phyloP scores from a whole-genome alignment of 2,888 invertebrate species.

The Operophtera brumata region DNA sequence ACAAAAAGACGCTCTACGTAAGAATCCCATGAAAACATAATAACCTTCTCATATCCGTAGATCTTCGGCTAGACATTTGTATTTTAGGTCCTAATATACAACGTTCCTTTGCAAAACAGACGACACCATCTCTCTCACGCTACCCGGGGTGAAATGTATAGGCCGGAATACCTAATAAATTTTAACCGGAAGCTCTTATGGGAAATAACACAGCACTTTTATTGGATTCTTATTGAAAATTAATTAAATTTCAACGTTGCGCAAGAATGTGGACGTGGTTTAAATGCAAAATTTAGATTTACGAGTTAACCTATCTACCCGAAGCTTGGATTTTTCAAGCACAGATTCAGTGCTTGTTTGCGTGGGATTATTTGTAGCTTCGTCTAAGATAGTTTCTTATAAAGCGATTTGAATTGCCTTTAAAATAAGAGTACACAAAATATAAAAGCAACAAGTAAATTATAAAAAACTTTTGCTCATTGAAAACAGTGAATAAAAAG shows the following conservation, averaged over 20 bases:
- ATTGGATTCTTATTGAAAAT: constrained; percentile 38
- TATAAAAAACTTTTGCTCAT: too few species aligned
- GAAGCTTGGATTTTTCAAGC: not conserved
- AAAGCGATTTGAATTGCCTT: too few species aligned
- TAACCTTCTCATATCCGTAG: constrained; percentile 29
- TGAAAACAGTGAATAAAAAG: too few species aligned
- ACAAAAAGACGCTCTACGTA: constrained; percentile 19
- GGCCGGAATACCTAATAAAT: constrained; percentile 49
- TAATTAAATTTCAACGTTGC: constrained; percentile 28
- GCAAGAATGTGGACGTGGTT: constrained; percentile 20
- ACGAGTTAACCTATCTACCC: constrained; percentile 4
- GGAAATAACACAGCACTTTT: constrained; percentile 46
- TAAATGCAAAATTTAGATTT: constrained; percentile 13
- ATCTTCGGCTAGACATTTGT: constrained; percentile 32
- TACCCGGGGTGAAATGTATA: constrained; percentile 28
- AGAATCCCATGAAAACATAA: constrained; percentile 31
- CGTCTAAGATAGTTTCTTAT: too few species aligned
- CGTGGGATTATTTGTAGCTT: constrained; percentile 1
- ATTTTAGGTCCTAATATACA: constrained; percentile 33
- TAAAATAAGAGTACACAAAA: too few species aligned
- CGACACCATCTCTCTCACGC: constrained; percentile 26
- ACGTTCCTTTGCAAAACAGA: constrained; percentile 32
- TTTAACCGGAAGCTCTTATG: constrained; percentile 49
- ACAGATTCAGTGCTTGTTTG: not conserved
- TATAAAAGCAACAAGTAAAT: too few species aligned